Conservation (phyloP, 2,113 vertebrate genomes). For the Platysternon megacephalum region DNA sequence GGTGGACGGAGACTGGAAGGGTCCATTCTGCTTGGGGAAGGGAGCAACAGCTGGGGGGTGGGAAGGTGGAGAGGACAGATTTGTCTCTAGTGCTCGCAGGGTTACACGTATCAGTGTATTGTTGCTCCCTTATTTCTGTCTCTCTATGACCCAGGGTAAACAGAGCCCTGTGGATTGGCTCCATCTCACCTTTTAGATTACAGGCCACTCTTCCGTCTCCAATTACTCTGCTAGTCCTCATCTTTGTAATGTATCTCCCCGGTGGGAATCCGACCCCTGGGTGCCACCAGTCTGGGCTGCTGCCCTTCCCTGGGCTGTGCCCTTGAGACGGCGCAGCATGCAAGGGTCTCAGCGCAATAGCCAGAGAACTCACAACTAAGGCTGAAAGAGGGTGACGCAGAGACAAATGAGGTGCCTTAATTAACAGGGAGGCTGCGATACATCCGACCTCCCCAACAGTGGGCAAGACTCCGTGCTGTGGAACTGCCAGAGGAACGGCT, state of each 20-base stretch:
- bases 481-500: background rate
- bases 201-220: background rate
- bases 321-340: background rate
- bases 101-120: background rate
- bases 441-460: background rate
- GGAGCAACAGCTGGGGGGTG: background rate
- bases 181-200: background rate
- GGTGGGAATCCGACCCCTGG: background rate
- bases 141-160: background rate
- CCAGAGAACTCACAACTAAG: background rate
- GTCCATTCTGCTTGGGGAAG: background rate
- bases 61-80: rapidly evolving
- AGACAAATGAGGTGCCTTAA: background rate
- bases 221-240: rapidly evolving
- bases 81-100: background rate
- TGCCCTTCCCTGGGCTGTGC: background rate
- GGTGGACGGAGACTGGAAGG: background rate
- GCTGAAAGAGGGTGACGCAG: background rate
- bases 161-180: rapidly evolving
- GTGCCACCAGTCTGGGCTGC: rapidly evolving
- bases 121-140: background rate
- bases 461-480: background rate
- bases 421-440: background rate
- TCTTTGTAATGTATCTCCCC: rapidly evolving
- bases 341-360: background rate